Conservation (phyloP, 1,140 invertebrate species). For the Diplogasteroides magnus region DNA sequence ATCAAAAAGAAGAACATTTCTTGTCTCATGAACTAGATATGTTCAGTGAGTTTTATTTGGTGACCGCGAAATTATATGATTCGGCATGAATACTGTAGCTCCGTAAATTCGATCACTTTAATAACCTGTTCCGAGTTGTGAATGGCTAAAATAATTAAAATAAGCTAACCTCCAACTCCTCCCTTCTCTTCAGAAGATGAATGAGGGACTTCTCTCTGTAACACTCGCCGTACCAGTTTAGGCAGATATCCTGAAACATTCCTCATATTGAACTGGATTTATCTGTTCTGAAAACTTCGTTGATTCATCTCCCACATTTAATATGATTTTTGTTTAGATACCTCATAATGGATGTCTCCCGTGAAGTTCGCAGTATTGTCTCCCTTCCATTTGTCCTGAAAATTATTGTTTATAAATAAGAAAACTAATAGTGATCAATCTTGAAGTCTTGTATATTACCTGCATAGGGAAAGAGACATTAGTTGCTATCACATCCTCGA, state of each 20-base stretch:
- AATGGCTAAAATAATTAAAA: too few relatives aligned
- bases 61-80: too few relatives aligned
- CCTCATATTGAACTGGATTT: not conserved
- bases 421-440: too few relatives aligned
- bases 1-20: too few relatives aligned
- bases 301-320: not conserved
- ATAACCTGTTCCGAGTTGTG: too few relatives aligned
- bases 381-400: conserved; percentile 34
- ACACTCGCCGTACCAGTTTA: conserved; percentile 54
- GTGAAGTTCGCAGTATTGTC: conserved; percentile 34
- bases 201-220: conserved; percentile 50
- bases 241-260: conserved; percentile 46
- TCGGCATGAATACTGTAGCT: too few relatives aligned
- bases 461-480: conserved; percentile 40
- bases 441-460: too few relatives aligned
- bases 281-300: not conserved
- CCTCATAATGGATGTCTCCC: conserved; percentile 36
- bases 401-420: too few relatives aligned
- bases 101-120: too few relatives aligned
- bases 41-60: too few relatives aligned
- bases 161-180: conserved; percentile 37
- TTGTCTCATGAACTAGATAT: too few relatives aligned
- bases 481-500: conserved; percentile 40
- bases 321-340: conserved; percentile 12
- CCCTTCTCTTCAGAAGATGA: conserved; percentile 40